Base-by-base conservation (phyloP, 23 tunicate genomes). In the Trididemnum nubilum region DNA sequence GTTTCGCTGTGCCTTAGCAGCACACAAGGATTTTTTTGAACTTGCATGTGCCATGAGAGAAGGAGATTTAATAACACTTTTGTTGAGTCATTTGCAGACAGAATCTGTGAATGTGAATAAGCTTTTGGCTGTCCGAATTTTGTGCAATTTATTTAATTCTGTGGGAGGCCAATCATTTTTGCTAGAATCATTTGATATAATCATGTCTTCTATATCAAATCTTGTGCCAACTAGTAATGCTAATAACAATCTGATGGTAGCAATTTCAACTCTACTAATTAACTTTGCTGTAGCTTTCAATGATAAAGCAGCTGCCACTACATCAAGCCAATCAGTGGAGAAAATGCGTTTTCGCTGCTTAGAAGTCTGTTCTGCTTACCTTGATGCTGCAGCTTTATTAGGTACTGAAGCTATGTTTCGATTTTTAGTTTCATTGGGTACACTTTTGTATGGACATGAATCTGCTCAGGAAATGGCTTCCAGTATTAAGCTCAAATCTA, bases 351-450 rank as follows among this genome's bases (percentile, higher is more conserved):
- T 37, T 33, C 30, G 29, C 21, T 38, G 78, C 31, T 3, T 73
- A 22, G 58, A 73, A 38, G 3, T 38, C 15, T 38, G 57, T 38
- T 28, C 32, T 2, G 30, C 29, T n/a, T 73, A 38, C 39, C 2
- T 73, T n/a, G 32, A 38, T 37, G 7, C 15, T 12, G 27, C 29
- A 21, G 29, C 74, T 2, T 29, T 37, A 37, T 33, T 80, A 12
- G 67, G 49, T 26, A n/a, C 93, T 38, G 93, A 88, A 51, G 93
- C 93, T 35, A 26, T 44, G 31, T 88, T 88, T 51, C 77, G 93
- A 25, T 77, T 83, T 60, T 38, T 88, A 19, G 93, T 88, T 22
- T 80, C 88, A 35, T 27, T 88, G 0, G 93, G 93, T 23, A 88
- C 93, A 4, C 35, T 88, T 50, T 36, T 88, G 25, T 54, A 49